Evolutionary conservation across 2,797 vertebrate genomes (phyloP).

Genomic region (Craterocephalus amniculus): DNA sequence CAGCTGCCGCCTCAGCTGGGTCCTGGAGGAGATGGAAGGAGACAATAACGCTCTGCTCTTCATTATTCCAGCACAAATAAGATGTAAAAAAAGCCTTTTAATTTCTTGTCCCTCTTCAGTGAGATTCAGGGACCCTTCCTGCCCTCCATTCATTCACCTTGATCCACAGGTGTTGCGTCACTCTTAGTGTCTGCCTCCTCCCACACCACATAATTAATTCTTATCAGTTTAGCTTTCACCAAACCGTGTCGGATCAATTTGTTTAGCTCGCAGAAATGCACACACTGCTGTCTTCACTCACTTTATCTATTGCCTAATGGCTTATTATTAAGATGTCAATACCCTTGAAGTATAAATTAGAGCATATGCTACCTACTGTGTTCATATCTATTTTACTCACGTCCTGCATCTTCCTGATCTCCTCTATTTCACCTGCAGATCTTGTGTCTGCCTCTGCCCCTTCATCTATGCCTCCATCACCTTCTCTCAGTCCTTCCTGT

Average conservation of each 20-base stretch:
- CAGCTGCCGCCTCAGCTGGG: slow-evolving; percentile 33
- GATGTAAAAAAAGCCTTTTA: neutral
- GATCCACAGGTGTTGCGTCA: slow-evolving; percentile 76
- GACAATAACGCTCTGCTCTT: slow-evolving; percentile 3
- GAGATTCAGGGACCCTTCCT: neutral
- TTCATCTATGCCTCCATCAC: slow-evolving; percentile 24
- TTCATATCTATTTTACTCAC: slow-evolving; percentile 42
- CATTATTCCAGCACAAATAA: neutral
- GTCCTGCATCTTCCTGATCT: slow-evolving; percentile 36
- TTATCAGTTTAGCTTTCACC: slow-evolving; percentile 36
- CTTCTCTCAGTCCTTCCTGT: slow-evolving; percentile 41
- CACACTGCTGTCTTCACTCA: slow-evolving; percentile 29
- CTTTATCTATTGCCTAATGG: slow-evolving; percentile 39
- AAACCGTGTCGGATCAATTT: slow-evolving; percentile 51
- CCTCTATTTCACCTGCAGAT: slow-evolving; percentile 36
- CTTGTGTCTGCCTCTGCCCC: slow-evolving; percentile 29
- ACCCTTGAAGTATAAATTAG: slow-evolving; percentile 37
- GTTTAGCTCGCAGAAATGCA: slow-evolving; percentile 30
- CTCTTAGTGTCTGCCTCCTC: slow-evolving; percentile 15
- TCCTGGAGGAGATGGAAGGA: slow-evolving; percentile 26
- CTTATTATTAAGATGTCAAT: slow-evolving; percentile 46
- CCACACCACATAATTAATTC: slow-evolving; percentile 41
- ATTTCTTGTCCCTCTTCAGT: neutral
- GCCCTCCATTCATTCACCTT: slow-evolving; percentile 46
- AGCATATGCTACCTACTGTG: slow-evolving; percentile 4